Evolutionary conservation across 2,113 vertebrate genomes (phyloP), one percentile per base, ranked within the genome.

Genomic region (Pseudorectes ferrugineus): DNA sequence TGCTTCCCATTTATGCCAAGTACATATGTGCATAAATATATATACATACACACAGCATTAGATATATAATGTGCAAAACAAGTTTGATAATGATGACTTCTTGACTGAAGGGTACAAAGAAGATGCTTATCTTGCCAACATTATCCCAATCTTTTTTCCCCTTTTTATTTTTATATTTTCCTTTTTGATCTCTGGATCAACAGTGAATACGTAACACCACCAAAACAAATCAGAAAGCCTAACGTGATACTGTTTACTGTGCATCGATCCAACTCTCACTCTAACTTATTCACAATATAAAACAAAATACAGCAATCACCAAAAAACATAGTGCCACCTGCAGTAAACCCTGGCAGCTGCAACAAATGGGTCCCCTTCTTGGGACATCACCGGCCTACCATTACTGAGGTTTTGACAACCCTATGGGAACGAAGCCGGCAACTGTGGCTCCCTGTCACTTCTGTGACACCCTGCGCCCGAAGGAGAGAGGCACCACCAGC

Each of bases 361-460:
- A 80, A 80, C 16, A 57, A 74, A 67, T 1, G 5, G 49, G 58
- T 58, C 9, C 11, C n/a, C 5, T 52, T 52, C 48, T 29, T 12
- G 18, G n/a, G n/a, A 58, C 18, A 75, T 7, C 38, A 71, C 7
- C 7, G 2, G 11, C 19, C 36, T 43, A 33, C 12, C 5, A 1
- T 29, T 13, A 59, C 0, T 0, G 0, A 67, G 7, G 35, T 63
- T 77, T 43, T 49, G 42, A 31, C 45, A 82, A 12, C 23, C 13
- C 22, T 16, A 3, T 3, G 7, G 54, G 36, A 92, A 43, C 20
- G 8, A 19, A 21, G 17, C 5, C 20, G 26, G n/a, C 26, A 85
- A 16, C 25, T 35, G 35, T 19, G 38, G 57, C 38, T 82, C 59
- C 36, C 0, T 0, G 14, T 17, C n/a, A 40, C 21, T 51, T 36